A percentile compares a stretch with the other conserved stretches of the same genome.
Conservation (phyloP, 2,113 vertebrate species). For the Callaeas wilsoni region DNA sequence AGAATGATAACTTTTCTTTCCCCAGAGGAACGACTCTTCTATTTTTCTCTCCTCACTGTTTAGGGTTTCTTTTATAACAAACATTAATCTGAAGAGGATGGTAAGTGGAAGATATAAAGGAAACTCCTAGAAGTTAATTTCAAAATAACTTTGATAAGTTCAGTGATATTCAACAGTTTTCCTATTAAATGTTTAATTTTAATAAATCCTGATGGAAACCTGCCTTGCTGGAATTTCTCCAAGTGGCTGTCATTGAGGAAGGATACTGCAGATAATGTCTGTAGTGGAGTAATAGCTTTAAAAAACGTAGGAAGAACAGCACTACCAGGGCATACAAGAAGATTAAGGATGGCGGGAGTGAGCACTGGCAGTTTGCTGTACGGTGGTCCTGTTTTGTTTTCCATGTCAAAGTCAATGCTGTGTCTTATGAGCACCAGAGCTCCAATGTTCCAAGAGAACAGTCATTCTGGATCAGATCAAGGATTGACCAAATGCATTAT, state of each 20-base stretch:
- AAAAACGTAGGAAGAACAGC: neutral
- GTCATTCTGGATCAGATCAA: neutral
- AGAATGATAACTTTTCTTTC: neutral
- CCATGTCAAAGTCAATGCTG: neutral
- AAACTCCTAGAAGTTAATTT: neutral
- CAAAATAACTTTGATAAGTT: neutral
- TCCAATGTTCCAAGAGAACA: neutral
- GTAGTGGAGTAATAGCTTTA: accelerated
- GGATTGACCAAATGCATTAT: accelerated
- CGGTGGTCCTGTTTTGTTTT: neutral
- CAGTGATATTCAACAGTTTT: neutral
- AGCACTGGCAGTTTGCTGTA: neutral
- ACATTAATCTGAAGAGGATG: neutral
- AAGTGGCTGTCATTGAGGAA: neutral
- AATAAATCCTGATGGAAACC: neutral
- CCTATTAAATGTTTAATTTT: neutral
- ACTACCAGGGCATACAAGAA: neutral
- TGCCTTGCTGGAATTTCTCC: neutral
- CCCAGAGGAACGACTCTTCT: neutral
- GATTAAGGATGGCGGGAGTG: neutral
- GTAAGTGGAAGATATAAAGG: neutral
- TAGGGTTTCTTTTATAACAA: neutral
- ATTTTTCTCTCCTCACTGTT: neutral
- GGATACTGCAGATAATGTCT: neutral
- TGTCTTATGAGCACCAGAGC: neutral